Evolutionary conservation across 1,140 invertebrate genomes (phyloP).

Genomic region (Agrypnia vestita): DNA sequence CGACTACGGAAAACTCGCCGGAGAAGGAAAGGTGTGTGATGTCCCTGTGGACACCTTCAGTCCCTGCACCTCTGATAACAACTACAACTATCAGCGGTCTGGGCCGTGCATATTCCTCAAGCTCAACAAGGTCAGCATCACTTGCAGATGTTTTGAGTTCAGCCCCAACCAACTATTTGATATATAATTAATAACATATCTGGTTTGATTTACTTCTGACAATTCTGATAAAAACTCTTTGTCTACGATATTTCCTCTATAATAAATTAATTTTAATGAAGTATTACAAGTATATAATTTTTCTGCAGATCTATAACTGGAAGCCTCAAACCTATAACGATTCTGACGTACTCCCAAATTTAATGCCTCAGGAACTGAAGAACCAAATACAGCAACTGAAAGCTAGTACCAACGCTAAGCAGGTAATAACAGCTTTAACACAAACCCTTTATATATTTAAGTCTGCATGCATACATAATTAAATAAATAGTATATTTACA

Average conservation of each 20-base stretch:
- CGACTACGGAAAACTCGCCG: conserved; percentile 69
- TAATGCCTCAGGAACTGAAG: conserved; percentile 85
- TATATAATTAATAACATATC: not conserved
- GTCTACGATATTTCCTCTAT: no score
- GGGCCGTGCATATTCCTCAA: conserved; percentile 89
- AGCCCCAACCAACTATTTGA: not conserved
- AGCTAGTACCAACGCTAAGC: conserved; percentile 25
- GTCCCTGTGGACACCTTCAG: conserved; percentile 76
- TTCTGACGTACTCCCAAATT: conserved; percentile 78
- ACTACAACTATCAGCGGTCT: conserved; percentile 84
- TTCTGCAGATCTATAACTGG: conserved; percentile 87
- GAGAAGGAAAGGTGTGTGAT: conserved; percentile 72
- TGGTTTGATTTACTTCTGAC: no score
- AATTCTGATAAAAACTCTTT: no score
- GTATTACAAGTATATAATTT: not conserved
- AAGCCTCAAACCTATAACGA: conserved; percentile 83
- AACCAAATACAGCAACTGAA: conserved; percentile 77
- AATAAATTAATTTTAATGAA: no score
- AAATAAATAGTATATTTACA: no score
- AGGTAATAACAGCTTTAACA: conserved; percentile 18
- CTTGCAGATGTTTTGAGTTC: not conserved
- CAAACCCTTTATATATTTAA: not conserved
- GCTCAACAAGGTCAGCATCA: conserved; percentile 81
- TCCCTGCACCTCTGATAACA: conserved; percentile 80
- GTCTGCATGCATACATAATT: not conserved